phyloP scores from a whole-genome alignment of 2,888 invertebrate species.

The Biston betularia region DNA sequence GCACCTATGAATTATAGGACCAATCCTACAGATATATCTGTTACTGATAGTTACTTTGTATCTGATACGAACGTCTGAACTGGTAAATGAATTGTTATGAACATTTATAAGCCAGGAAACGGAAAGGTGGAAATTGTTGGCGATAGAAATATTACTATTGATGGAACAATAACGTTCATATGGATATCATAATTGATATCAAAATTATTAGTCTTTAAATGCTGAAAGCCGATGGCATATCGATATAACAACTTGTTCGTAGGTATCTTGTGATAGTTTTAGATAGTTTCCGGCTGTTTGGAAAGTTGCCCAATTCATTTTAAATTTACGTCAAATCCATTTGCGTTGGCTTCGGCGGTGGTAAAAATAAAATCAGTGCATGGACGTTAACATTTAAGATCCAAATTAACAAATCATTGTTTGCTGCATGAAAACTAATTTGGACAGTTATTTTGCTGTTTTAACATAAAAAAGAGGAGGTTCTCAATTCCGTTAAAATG shows the following conservation, averaged over 20 bases:
- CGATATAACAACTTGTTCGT: slow-evolving; percentile 19
- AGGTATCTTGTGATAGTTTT: slow-evolving; percentile 51
- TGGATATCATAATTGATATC: background rate
- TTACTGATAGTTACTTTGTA: slow-evolving; percentile 17
- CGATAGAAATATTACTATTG: slow-evolving; percentile 11
- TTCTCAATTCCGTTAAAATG: too few relatives aligned
- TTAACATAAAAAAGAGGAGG: background rate
- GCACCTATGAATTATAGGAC: slow-evolving; percentile 26
- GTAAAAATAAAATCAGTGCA: slow-evolving; percentile 57
- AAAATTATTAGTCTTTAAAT: background rate
- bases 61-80: slow-evolving; percentile 22
- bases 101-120: slow-evolving; percentile 42
- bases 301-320: slow-evolving; percentile 70
- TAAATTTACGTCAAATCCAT: slow-evolving; percentile 73
- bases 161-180: slow-evolving; percentile 15
- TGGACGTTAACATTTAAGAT: slow-evolving; percentile 34
- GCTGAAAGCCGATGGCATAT: background rate
- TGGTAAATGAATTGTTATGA: slow-evolving; percentile 39
- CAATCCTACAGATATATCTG: slow-evolving; percentile 23
- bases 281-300: slow-evolving; percentile 61
- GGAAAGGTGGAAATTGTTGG: slow-evolving; percentile 43
- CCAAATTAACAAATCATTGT: slow-evolving; percentile 25
- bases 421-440: background rate
- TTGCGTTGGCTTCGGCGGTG: slow-evolving; percentile 62
- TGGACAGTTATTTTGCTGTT: background rate